Conservation (phyloP, 2,113 vertebrate species). For the Lampris incognitus region DNA sequence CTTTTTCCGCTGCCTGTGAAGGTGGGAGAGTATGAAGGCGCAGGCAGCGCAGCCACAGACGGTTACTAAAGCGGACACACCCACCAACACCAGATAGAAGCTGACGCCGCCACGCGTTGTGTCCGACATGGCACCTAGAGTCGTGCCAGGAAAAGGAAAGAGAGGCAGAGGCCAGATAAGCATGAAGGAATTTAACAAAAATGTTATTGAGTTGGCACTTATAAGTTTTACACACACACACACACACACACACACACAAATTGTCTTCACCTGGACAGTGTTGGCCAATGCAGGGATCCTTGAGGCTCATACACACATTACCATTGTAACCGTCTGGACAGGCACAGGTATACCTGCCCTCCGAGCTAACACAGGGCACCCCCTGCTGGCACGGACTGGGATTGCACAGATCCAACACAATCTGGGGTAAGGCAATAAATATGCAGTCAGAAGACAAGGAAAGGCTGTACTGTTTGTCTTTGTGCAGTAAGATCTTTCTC, state of each 20-base stretch:
- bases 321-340: conserved; percentile 81
- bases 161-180: not conserved
- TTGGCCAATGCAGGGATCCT: conserved; percentile 75
- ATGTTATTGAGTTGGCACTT: not conserved
- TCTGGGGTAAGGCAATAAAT: conserved; percentile 52
- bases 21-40: conserved; percentile 73
- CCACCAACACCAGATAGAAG: conserved; percentile 81
- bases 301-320: conserved; percentile 76
- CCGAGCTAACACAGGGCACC: conserved; percentile 68
- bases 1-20: conserved; percentile 79
- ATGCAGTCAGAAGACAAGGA: not conserved
- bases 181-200: not conserved
- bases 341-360: conserved; percentile 74
- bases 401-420: conserved; percentile 73
- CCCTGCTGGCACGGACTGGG: conserved; percentile 82
- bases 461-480: not conserved
- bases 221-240: conserved; percentile 1
- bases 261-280: conserved; percentile 78
- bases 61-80: conserved; percentile 69
- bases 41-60: conserved; percentile 74
- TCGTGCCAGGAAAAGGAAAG: not conserved
- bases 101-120: conserved; percentile 56
- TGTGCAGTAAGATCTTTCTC: not conserved
- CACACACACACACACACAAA: not conserved
- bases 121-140: conserved; percentile 72